These are phyloP conservation scores for Microplitis deprimator DNA, from an alignment of 2,888 invertebrate genomes.

Conservation along the genomic window DNA sequence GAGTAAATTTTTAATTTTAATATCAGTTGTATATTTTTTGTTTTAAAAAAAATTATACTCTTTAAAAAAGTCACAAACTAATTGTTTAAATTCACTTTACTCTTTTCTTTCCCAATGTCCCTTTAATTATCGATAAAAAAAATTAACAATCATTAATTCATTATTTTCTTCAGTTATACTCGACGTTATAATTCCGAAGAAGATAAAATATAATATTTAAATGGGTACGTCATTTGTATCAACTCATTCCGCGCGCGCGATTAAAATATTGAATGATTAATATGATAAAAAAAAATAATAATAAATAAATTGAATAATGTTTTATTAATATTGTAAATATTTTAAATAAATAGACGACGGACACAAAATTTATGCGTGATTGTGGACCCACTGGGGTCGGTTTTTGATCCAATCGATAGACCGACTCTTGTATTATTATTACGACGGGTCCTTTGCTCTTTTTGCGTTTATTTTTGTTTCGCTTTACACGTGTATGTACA, in stretches of 20 bases:
- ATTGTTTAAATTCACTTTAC: conserved; percentile 5
- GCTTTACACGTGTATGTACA: conserved; percentile 53
- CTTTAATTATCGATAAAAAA: neutral
- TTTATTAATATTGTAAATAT: conserved; percentile 70
- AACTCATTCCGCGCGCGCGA: conserved; percentile 61
- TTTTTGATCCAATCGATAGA: conserved; percentile 42
- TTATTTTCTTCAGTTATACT: neutral
- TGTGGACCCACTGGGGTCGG: conserved; percentile 56
- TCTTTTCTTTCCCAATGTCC: neutral
- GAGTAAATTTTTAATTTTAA: neutral
- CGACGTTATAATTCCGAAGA: neutral
- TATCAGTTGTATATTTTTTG: neutral
- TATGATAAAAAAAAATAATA: conserved; percentile 58
- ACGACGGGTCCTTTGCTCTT: conserved; percentile 55
- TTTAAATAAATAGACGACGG: conserved; percentile 68
- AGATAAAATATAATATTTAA: conserved; percentile 22
- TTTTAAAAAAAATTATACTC: conserved; percentile 14
- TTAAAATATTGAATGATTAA: neutral
- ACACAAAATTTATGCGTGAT: conserved; percentile 64
- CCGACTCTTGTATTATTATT: conserved; percentile 51
- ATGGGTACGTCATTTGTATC: conserved; percentile 52
- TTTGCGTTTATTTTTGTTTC: conserved; percentile 61
- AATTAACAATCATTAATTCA: conserved; percentile 9
- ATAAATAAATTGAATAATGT: conserved; percentile 55
- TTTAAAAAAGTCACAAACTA: neutral